These are phyloP conservation scores for Chondrosia reniformis DNA, from an alignment of 37 sponge, comb jelly and placozoan genomes.

Conservation along the genomic window DNA sequence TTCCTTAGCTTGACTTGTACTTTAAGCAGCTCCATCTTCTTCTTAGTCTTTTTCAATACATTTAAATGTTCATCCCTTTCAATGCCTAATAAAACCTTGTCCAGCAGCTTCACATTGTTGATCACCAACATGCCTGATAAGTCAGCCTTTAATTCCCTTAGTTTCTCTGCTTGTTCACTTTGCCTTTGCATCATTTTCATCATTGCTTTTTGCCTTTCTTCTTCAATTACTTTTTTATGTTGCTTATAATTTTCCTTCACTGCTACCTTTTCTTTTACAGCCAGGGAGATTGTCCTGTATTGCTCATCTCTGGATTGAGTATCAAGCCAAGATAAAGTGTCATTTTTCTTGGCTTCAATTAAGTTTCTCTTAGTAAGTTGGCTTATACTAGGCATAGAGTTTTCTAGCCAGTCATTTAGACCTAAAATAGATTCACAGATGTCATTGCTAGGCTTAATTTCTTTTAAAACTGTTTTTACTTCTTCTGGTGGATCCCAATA, in stretches of 20 bases:
- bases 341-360: slow-evolving; percentile 34
- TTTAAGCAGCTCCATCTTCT: slow-evolving; percentile 10
- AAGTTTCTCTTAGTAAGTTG: slow-evolving; percentile 18
- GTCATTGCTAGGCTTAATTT: slow-evolving; percentile 32
- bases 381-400: slow-evolving; percentile 26
- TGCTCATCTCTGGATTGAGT: not conserved
- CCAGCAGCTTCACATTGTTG: not conserved
- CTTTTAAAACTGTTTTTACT: not conserved
- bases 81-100: not conserved
- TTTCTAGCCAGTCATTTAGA: slow-evolving; percentile 31
- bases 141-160: not conserved
- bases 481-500: slow-evolving; percentile 35
- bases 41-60: not conserved
- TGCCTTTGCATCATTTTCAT: not conserved
- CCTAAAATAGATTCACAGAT: slow-evolving; percentile 41
- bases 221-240: not conserved
- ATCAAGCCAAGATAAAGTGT: slow-evolving; percentile 31
- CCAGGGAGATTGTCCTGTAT: not conserved
- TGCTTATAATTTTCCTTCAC: not conserved
- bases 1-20: slow-evolving; percentile 37
- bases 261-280: not conserved
- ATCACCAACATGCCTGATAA: not conserved
- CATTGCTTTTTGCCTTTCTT: not conserved
- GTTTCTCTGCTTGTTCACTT: not conserved
- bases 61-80: not conserved